A percentile compares a stretch with the other conserved stretches of the same genome.
Conservation (phyloP, 2,888 invertebrate species). For the Eupithecia centaureata region DNA sequence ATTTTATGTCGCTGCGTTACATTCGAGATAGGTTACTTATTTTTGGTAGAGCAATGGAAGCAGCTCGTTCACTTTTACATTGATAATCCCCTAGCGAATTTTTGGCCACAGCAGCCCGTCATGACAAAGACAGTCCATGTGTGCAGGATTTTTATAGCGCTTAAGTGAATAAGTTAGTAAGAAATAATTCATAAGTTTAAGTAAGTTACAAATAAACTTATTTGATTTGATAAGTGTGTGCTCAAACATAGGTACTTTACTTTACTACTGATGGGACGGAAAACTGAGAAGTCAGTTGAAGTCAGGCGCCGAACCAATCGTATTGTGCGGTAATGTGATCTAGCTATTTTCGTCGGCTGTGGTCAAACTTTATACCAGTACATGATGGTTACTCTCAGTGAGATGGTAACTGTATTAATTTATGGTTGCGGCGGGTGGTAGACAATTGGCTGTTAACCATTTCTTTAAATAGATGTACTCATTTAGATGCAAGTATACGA, state of each 20-base stretch:
- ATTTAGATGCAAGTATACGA: slow-evolving; percentile 24
- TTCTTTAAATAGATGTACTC: slow-evolving; percentile 50
- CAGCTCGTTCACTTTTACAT: slow-evolving; percentile 21
- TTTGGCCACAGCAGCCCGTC: no score
- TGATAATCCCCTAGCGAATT: not conserved
- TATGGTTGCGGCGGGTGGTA: slow-evolving; percentile 70
- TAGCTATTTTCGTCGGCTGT: not conserved
- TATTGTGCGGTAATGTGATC: not conserved
- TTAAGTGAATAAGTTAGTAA: no score
- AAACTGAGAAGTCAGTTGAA: no score
- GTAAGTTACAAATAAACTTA: no score
- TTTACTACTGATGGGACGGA: no score
- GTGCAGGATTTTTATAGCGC: no score
- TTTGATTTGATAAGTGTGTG: no score
- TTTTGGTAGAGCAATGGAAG: not conserved
- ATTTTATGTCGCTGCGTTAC: slow-evolving; percentile 36
- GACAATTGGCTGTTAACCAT: slow-evolving; percentile 62
- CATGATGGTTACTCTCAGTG: slow-evolving; percentile 43
- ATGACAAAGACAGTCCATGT: no score
- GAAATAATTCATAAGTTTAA: no score
- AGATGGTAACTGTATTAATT: slow-evolving; percentile 72
- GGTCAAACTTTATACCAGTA: not conserved
- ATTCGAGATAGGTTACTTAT: slow-evolving; percentile 21
- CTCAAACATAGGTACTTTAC: no score
- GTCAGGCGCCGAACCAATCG: no score